phyloP scores from a whole-genome alignment of 2,888 invertebrate species.

The Parnassius apollo region DNA sequence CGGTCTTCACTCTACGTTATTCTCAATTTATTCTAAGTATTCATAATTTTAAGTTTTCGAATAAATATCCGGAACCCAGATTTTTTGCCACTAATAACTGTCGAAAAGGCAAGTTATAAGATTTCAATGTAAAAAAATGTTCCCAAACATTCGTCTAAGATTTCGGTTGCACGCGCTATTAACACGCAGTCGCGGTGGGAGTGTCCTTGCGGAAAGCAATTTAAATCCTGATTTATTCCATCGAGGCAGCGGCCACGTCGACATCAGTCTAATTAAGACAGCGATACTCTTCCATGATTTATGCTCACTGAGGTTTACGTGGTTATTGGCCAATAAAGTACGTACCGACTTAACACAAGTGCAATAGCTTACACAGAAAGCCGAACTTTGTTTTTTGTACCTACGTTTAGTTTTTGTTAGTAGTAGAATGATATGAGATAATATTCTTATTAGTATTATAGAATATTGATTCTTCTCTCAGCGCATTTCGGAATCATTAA shows the following conservation, averaged over 20 bases:
- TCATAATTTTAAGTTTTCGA: too few relatives aligned
- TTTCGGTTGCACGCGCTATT: constrained; percentile 79
- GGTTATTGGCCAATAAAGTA: constrained; percentile 39
- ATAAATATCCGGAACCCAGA: neutral
- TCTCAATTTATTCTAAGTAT: too few relatives aligned
- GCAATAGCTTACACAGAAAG: neutral
- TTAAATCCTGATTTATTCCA: constrained; percentile 73
- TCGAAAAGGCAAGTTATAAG: constrained; percentile 36
- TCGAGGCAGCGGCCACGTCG: constrained; percentile 64
- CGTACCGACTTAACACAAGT: constrained; percentile 1
- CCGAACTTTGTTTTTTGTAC: too few relatives aligned
- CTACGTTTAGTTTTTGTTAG: too few relatives aligned
- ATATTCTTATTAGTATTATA: too few relatives aligned
- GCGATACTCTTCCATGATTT: constrained; percentile 63
- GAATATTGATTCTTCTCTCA: too few relatives aligned
- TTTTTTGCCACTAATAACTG: neutral
- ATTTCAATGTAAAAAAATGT: constrained; percentile 65
- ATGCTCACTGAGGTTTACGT: constrained; percentile 47
- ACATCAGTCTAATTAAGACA: constrained; percentile 73
- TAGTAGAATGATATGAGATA: too few relatives aligned
- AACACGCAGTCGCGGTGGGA: constrained; percentile 73
- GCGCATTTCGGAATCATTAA: too few relatives aligned
- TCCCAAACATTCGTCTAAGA: constrained; percentile 65
- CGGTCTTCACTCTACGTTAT: too few relatives aligned
- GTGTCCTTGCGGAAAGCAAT: constrained; percentile 77